Conservation (phyloP, 2,113 vertebrate species). For the Astatoreochromis straeleni region DNA sequence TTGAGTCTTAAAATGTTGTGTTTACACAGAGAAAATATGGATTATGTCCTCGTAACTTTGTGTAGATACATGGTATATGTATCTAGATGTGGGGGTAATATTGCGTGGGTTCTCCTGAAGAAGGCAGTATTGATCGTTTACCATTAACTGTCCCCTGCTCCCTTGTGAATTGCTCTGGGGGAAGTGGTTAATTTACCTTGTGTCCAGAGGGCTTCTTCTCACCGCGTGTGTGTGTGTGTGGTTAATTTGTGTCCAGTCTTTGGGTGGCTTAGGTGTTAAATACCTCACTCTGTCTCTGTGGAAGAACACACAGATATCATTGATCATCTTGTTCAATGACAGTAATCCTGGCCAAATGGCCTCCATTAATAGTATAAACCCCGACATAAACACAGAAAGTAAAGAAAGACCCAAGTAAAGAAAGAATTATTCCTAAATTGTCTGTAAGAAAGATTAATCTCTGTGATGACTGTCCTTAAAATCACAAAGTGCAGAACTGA, state of each 20-base stretch:
- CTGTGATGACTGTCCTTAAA: not conserved
- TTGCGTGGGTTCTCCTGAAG: conserved; percentile 21
- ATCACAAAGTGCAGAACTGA: not conserved
- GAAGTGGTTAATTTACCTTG: conserved; percentile 68
- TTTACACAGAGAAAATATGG: not conserved
- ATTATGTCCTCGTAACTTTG: not conserved
- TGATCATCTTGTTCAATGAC: conserved; percentile 38
- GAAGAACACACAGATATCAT: conserved; percentile 43
- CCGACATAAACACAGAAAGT: not conserved
- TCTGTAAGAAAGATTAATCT: not conserved
- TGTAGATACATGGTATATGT: not conserved
- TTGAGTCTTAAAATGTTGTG: not conserved
- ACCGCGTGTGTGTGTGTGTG: not conserved
- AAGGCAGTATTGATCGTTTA: conserved; percentile 50
- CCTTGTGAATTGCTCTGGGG: conserved; percentile 50
- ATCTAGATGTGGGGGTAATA: conserved; percentile 3
- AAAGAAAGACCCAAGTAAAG: not conserved
- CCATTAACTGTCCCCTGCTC: conserved; percentile 49
- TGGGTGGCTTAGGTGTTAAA: conserved; percentile 44
- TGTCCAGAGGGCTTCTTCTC: conserved; percentile 4
- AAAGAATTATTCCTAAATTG: not conserved
- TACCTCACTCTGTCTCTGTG: conserved; percentile 48
- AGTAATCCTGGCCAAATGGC: conserved; percentile 26
- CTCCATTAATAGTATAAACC: conserved; percentile 12
- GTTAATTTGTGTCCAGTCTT: conserved; percentile 47